These are phyloP conservation scores for Gymnocephalus cernua DNA, from an alignment of 2,113 vertebrate species.

Conservation along the genomic window DNA sequence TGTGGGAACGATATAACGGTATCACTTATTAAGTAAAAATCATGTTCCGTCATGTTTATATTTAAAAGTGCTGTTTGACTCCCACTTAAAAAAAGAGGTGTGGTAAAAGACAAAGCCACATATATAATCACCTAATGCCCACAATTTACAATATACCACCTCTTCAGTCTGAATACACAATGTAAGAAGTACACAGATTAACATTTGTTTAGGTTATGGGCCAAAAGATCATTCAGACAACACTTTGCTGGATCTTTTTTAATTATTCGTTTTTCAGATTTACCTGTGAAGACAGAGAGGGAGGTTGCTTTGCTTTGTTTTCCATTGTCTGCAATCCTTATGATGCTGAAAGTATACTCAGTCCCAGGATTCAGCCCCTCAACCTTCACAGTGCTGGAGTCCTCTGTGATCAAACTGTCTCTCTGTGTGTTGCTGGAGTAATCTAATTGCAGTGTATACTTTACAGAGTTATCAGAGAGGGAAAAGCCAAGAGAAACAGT, in stretches of 20 bases:
- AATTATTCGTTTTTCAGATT: neutral
- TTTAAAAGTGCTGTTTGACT: neutral
- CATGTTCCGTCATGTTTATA: neutral
- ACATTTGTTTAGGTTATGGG: no score
- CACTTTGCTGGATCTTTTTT: neutral
- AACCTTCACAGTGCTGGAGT: conserved; percentile 19
- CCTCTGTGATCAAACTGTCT: conserved; percentile 1
- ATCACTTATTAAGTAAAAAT: conserved; percentile 5
- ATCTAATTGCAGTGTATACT: conserved; percentile 32
- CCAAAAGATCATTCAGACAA: neutral
- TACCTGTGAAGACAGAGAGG: conserved; percentile 58
- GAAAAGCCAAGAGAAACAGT: conserved; percentile 47
- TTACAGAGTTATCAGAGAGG: neutral
- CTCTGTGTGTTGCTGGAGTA: conserved; percentile 1
- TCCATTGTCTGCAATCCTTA: conserved; percentile 33
- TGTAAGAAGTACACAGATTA: neutral
- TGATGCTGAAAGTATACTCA: conserved; percentile 55
- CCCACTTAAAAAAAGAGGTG: neutral
- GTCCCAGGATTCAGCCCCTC: conserved; percentile 54
- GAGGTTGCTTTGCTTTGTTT: conserved; percentile 10
- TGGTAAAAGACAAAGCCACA: neutral
- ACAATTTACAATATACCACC: neutral
- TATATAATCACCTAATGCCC: neutral
- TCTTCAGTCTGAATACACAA: neutral
- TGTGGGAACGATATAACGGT: neutral